Percentiles rank a stretch among this genome's conserved stretches.
These are phyloP conservation scores for Falcunculus frontatus DNA, from an alignment of 2,113 vertebrate genomes.

Conservation along the genomic window DNA sequence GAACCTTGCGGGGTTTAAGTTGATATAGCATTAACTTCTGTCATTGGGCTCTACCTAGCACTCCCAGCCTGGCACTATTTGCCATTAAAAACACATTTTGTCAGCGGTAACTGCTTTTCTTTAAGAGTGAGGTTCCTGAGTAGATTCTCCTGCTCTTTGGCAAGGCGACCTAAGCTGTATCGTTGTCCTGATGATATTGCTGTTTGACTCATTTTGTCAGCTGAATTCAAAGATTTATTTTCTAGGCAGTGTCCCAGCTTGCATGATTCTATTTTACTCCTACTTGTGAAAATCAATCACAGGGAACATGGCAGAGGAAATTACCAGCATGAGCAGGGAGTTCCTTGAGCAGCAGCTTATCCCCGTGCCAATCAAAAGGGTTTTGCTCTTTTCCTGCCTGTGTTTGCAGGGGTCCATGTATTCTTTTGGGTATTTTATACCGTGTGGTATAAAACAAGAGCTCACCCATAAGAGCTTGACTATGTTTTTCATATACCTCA, in stretches of 20 bases:
- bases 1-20: neutral
- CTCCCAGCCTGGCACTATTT: neutral
- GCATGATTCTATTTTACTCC: neutral
- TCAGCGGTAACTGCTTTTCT: neutral
- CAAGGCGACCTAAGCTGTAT: neutral
- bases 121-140: neutral
- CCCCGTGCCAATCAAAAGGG: neutral
- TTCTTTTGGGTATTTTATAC: neutral
- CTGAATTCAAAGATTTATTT: neutral
- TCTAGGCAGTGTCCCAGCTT: neutral
- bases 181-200: neutral
- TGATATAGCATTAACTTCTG: neutral
- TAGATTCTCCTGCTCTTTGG: neutral
- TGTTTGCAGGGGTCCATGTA: neutral
- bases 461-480: neutral
- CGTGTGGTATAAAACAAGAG: neutral
- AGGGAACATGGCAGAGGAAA: neutral
- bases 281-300: slow-evolving; percentile 21
- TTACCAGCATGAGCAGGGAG: neutral
- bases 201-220: neutral
- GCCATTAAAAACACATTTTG: neutral
- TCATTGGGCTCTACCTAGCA: neutral
- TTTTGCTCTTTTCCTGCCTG: neutral
- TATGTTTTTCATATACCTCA: neutral
- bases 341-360: neutral